Conservation (phyloP, 2,113 vertebrate genomes). For the Smithornis capensis region DNA sequence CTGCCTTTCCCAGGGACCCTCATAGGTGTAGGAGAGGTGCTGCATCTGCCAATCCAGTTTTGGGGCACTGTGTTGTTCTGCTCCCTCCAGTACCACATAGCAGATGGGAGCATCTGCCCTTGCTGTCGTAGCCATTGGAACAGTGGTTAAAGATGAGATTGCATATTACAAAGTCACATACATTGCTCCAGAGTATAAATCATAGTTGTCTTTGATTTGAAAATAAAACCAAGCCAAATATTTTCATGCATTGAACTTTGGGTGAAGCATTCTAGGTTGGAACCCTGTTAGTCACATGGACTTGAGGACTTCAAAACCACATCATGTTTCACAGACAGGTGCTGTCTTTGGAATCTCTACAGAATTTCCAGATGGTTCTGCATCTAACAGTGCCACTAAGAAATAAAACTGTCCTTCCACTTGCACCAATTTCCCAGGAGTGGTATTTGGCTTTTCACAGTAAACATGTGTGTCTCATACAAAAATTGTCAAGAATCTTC, state of each 20-base stretch:
- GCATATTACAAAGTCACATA: neutral
- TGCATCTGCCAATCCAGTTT: neutral
- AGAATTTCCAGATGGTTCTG: conserved; percentile 28
- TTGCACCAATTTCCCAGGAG: neutral
- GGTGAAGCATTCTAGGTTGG: neutral
- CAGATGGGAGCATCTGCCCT: conserved; percentile 37
- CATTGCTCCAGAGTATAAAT: neutral
- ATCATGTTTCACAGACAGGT: neutral
- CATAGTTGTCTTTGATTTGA: neutral
- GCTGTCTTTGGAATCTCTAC: conserved; percentile 18
- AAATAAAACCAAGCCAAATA: neutral
- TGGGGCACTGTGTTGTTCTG: neutral
- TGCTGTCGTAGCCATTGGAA: neutral
- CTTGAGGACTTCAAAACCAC: neutral
- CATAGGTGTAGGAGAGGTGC: neutral
- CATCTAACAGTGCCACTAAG: neutral
- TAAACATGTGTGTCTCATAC: neutral
- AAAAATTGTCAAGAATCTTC: neutral
- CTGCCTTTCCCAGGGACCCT: neutral
- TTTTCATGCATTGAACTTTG: neutral
- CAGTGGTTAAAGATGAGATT: neutral
- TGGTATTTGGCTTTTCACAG: neutral
- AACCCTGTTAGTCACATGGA: neutral
- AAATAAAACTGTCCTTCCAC: neutral
- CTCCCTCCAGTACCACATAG: neutral